Evolutionary conservation across 2,113 vertebrate genomes (phyloP).

Genomic region (Hemichromis elongatus): DNA sequence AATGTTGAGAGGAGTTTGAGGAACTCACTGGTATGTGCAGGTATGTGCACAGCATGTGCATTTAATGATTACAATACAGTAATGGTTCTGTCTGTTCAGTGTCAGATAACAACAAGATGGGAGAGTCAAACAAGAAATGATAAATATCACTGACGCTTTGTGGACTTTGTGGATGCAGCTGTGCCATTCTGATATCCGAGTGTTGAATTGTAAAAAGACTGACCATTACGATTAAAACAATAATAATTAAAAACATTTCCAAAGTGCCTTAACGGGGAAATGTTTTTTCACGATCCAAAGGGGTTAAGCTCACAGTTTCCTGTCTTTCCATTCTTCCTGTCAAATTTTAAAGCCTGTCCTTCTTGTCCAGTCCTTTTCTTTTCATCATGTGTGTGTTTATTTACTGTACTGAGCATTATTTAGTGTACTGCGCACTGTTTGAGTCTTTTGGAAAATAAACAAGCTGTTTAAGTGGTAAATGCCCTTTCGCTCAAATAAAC

Average conservation of each 20-base stretch:
- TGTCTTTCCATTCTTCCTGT: not conserved
- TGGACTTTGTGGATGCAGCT: not conserved
- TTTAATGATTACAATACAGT: not conserved
- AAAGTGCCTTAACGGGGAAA: not conserved
- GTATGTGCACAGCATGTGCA: not conserved
- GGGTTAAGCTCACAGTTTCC: not conserved
- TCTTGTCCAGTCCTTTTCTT: not conserved
- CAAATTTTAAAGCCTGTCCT: not conserved
- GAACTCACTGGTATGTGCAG: not conserved
- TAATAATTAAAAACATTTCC: not conserved
- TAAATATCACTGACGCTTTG: not conserved
- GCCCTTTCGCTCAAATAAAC: not conserved
- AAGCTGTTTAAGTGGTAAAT: not conserved
- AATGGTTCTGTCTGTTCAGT: not conserved
- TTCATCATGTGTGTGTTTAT: not conserved
- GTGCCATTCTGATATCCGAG: not conserved
- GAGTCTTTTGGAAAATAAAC: not conserved
- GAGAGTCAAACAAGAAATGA: not conserved
- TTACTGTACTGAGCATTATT: not conserved
- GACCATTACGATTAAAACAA: not conserved
- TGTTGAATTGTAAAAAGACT: not conserved
- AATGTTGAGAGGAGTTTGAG: not conserved
- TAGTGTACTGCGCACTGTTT: not conserved
- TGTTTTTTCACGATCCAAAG: not conserved
- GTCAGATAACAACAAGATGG: not conserved